Evolutionary conservation across 2,797 vertebrate species (phyloP).

Genomic region (Gallinago stenura): DNA sequence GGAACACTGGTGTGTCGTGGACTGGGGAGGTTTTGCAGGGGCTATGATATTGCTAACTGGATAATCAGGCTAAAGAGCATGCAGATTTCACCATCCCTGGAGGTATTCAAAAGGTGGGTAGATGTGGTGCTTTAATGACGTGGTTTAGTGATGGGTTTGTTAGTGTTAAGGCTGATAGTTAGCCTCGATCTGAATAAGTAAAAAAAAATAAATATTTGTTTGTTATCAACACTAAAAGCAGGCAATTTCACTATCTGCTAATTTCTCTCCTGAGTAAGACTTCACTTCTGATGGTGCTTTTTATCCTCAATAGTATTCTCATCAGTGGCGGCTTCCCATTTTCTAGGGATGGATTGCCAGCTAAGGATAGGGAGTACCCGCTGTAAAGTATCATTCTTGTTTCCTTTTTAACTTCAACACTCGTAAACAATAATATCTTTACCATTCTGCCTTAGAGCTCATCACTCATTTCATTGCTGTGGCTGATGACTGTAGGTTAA

Average conservation of each 20-base stretch:
- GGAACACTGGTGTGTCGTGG: neutral
- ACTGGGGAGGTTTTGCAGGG: neutral
- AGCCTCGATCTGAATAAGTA: neutral
- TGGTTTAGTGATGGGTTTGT: neutral
- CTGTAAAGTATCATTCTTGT: fast-evolving
- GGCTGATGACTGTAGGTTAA: neutral
- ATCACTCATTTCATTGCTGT: neutral
- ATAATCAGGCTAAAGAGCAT: neutral
- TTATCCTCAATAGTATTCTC: neutral
- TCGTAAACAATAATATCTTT: conserved; percentile 4
- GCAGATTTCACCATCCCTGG: neutral
- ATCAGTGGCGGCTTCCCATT: neutral
- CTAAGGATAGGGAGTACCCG: neutral
- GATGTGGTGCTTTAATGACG: neutral
- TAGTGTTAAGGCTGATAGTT: neutral
- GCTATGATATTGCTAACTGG: neutral
- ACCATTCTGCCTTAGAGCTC: neutral
- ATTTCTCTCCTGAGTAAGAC: neutral
- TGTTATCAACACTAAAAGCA: neutral
- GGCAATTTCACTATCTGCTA: neutral
- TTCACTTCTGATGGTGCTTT: neutral
- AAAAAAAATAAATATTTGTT: neutral
- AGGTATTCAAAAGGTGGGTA: neutral
- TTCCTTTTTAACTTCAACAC: neutral
- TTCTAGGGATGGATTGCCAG: neutral